Conservation (phyloP, 2,113 vertebrate species). For the Prunella fulvescens region DNA sequence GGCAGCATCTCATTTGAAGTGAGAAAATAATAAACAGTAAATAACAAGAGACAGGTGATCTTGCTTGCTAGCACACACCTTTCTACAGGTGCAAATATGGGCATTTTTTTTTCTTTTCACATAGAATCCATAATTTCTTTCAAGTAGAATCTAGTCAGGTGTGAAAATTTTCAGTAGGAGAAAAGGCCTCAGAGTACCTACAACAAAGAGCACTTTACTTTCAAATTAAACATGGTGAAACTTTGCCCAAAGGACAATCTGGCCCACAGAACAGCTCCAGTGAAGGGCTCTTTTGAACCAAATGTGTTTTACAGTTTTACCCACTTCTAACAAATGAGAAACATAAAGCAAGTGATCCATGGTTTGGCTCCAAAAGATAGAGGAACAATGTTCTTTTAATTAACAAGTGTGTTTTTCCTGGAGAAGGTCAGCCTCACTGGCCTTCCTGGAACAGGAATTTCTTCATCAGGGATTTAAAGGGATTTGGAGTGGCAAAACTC, state of each 20-base stretch:
- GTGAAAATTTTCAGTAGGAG: neutral
- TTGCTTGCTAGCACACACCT: neutral
- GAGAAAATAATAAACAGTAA: neutral
- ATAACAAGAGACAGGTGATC: neutral
- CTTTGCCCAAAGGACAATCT: neutral
- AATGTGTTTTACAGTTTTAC: neutral
- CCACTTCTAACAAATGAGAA: neutral
- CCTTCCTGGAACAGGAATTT: neutral
- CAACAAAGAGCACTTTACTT: neutral
- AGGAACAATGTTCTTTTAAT: neutral
- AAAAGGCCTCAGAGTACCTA: neutral
- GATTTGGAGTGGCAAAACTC: neutral
- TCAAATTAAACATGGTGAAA: neutral
- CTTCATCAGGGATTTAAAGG: neutral
- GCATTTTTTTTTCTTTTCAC: neutral
- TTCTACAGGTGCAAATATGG: neutral
- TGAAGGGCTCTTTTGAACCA: neutral
- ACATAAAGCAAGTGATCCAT: neutral
- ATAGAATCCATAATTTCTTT: neutral
- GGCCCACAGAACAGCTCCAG: neutral
- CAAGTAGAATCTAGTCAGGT: neutral
- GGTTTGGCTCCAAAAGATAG: neutral
- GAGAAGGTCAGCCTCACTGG: neutral
- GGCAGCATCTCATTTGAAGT: neutral
- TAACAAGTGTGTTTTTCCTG: constrained; percentile 7